phyloP scores from a whole-genome alignment of 1,140 invertebrate species.

The Drosophila insularis region DNA sequence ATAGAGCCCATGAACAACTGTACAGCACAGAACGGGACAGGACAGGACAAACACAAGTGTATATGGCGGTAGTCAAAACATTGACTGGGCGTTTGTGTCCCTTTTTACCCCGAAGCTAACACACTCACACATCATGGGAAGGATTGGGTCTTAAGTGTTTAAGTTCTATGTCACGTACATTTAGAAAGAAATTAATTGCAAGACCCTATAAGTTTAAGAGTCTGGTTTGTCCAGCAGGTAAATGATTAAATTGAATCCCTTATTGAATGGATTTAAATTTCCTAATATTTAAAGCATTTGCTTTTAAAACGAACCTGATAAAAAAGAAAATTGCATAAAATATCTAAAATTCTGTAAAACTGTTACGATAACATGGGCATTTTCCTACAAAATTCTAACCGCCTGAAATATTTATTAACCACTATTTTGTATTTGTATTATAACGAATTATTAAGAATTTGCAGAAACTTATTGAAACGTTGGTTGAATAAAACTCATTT shows the following conservation, averaged over 20 bases:
- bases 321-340: too few relatives aligned
- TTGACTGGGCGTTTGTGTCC: conserved; percentile 40
- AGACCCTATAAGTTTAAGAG: neutral
- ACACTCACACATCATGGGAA: too few relatives aligned
- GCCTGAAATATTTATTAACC: too few relatives aligned
- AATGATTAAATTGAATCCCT: neutral
- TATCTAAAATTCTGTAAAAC: too few relatives aligned
- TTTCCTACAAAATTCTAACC: too few relatives aligned
- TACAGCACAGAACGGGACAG: too few relatives aligned
- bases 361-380: too few relatives aligned
- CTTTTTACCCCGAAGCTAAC: too few relatives aligned
- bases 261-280: neutral
- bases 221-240: neutral
- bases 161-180: conserved; percentile 3
- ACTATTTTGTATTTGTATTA: too few relatives aligned
- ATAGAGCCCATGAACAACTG: neutral
- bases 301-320: too few relatives aligned
- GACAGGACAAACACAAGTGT: neutral
- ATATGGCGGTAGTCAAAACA: conserved; percentile 43
- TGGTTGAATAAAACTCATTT: neutral
- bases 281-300: too few relatives aligned
- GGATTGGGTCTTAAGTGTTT: neutral
- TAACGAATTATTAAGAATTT: too few relatives aligned
- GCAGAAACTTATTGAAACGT: neutral
- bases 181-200: neutral